Base-by-base conservation (phyloP, 2,797 vertebrate genomes). In the Rhinichthys osculus region DNA sequence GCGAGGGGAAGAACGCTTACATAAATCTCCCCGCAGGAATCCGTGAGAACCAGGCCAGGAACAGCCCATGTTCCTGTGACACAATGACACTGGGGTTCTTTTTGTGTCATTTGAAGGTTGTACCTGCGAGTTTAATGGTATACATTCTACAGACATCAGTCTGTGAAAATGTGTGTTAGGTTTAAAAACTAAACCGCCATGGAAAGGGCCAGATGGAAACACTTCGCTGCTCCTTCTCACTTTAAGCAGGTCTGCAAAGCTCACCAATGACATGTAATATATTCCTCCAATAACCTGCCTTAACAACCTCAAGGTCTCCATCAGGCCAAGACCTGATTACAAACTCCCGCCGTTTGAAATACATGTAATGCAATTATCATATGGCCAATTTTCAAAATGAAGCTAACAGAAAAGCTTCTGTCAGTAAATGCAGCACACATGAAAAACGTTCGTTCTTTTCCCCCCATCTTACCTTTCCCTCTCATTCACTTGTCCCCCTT, bases 1-100 rank as follows among this genome's bases (percentile, higher is more conserved):
- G 93, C 88, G 71, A 92, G 88, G 91, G 90, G 92, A 87, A 88
- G 90, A 91, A 90, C 85, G 17, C 85, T 84, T 84, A 77, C 93
- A 94, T 94, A 94, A 95, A 95, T 94, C 92, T 92, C 87, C 85
- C 6, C 10, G 6, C 77, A 91, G 89, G 93, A 93, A 94, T 93
- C 92, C 88, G 83, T 91, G 93, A 93, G 93, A 93, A 93, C 88
- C 89, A 73, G 42, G 71, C 83, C 86, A 88, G 35, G 27, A 70
- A 78, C 86, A 11, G 64, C 83, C 21, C 10, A 27, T 3, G 3
- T 74, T 82, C 73, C 85, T 78, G 84, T 81, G 85, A 82, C 27
- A 83, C 54, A 87, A 30, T 84, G 88, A 90, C 87, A 82, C 71
- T 57, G 71, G 9, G 54, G 8, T 38, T 57, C 40, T 70, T 76